Base-by-base conservation (phyloP, 2,888 invertebrate species). In the Spialia ferax region DNA sequence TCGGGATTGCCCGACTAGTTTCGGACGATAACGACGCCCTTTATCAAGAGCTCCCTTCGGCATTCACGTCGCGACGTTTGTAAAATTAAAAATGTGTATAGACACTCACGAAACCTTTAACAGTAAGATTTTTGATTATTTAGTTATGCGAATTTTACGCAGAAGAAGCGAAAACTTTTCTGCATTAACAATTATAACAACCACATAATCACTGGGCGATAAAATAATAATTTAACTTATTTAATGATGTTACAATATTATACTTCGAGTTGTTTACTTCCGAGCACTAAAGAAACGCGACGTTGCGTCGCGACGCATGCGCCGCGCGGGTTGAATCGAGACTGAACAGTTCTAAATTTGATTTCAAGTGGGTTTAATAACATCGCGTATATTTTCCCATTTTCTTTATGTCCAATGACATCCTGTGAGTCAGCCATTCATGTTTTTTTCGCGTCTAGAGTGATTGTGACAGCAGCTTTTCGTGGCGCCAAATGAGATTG, bases 341-440 rank as follows among this genome's bases (percentile, higher is more conserved):
- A 93, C 93, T 93, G 93, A 84, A 86, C 84, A 75, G 82, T 83
- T 88, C 91, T 92, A 93, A 88, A 88, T 91, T 91, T 87, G 88
- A 88, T 87, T 85, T 87, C 86, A 87, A 89, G 90, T 88, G 90
- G 86, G 82, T 87, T 89, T 91, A 89, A 89, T 89, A 91, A 89
- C 88, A 90, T 88, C 83, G 85, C 86, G 84, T 88, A 85, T 83
- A 89, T 91, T 93, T 90, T 85, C 88, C 84, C 81, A 85, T 86
- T 88, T 91, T 89, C 86, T 83, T n/a, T 81, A 80, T 77, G 77
- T 77, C 45, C 74, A 70, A 82, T 83, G 86, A 86, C 85, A 87
- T 81, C 79, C 80, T 69, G 73, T 88, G 88, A 89, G 70, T 89
- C 88, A 87, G 72, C 72, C 80, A 80, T 82, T 80, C 76, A 80